Evolutionary conservation across 2,797 vertebrate species (phyloP).

Genomic region (Myoxocephalus aenaeus): DNA sequence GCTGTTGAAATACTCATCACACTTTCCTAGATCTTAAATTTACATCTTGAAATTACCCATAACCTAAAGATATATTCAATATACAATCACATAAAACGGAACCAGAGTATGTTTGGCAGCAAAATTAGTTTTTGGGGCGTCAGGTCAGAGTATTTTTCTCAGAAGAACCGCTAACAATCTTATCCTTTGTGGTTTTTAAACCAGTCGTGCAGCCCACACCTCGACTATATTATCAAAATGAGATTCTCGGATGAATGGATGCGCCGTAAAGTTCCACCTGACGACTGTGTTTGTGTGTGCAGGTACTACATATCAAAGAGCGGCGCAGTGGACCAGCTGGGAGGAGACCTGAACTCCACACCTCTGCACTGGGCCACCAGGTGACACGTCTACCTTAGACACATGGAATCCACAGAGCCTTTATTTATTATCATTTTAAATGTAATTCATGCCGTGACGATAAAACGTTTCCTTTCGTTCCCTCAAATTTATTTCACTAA

Average conservation of each 20-base stretch:
- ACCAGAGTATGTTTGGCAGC: neutral
- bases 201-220: neutral
- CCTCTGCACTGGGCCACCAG: constrained; percentile 99
- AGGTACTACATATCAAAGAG: constrained; percentile 99
- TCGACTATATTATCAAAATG: neutral
- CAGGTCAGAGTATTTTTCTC: neutral
- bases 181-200: neutral
- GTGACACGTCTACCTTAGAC: constrained; percentile 71
- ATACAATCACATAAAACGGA: neutral
- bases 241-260: neutral
- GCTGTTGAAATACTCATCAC: too few relatives aligned
- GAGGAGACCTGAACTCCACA: constrained; percentile 98
- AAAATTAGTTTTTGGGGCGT: neutral
- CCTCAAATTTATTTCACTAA: neutral
- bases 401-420: neutral
- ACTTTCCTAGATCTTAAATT: neutral
- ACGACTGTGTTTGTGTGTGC: constrained; percentile 30
- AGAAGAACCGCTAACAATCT: neutral
- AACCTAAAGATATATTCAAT: neutral
- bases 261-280: neutral
- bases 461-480: neutral
- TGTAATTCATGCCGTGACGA: neutral
- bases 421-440: neutral
- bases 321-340: constrained; percentile 97
- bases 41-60: neutral